Conservation (phyloP, 2,888 invertebrate genomes). For the Ectropis crepuscularia region DNA sequence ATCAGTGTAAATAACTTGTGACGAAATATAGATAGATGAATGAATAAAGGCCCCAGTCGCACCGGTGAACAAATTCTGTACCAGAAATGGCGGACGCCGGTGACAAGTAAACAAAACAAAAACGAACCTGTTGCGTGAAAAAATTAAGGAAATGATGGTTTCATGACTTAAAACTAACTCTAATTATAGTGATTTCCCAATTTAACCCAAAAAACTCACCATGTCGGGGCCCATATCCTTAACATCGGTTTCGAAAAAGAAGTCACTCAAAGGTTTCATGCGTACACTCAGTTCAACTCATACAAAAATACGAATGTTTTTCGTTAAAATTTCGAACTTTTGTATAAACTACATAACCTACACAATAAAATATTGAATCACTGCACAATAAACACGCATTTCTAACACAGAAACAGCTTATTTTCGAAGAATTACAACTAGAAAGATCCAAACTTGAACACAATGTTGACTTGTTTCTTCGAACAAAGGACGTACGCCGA, state of each 20-base stretch:
- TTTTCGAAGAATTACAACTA: constrained; percentile 60
- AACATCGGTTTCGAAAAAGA: constrained; percentile 89
- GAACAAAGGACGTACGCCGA: constrained; percentile 84
- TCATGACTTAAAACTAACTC: constrained; percentile 76
- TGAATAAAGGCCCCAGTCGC: constrained; percentile 27
- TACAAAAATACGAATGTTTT: constrained; percentile 71
- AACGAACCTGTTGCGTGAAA: constrained; percentile 85
- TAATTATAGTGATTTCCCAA: constrained; percentile 51
- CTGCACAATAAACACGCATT: constrained; percentile 59
- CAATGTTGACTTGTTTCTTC: constrained; percentile 84
- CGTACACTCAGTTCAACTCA: constrained; percentile 80
- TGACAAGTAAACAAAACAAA: constrained; percentile 86
- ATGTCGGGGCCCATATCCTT: constrained; percentile 93
- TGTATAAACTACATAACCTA: constrained; percentile 49
- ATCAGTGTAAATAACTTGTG: not conserved
- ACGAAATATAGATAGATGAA: constrained; percentile 13
- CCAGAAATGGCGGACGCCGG: constrained; percentile 86
- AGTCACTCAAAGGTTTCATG: constrained; percentile 89
- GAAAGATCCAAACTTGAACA: constrained; percentile 74
- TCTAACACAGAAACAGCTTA: constrained; percentile 62
- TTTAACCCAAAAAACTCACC: constrained; percentile 82
- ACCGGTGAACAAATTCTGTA: constrained; percentile 76
- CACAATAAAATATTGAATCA: constrained; percentile 53
- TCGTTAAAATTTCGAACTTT: constrained; percentile 58
- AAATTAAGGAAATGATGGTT: constrained; percentile 59